A percentile compares a stretch with the other conserved stretches of the same genome.
Conservation (phyloP, 2,113 vertebrate species). For the Sigmodon hispidus region DNA sequence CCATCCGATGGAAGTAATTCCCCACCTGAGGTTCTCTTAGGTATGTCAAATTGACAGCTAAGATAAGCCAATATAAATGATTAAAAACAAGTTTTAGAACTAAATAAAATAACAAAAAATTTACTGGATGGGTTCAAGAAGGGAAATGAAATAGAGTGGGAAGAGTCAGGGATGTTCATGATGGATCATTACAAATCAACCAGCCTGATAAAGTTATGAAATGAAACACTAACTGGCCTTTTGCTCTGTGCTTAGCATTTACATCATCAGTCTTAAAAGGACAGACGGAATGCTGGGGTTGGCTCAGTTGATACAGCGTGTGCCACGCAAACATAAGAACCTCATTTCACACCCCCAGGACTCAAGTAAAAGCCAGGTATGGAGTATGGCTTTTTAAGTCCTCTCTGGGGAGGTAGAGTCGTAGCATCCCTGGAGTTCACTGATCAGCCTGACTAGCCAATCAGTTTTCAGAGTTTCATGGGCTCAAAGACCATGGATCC, state of each 20-base stretch:
- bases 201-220: background rate
- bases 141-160: background rate
- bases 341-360: background rate
- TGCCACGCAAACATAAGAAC: background rate
- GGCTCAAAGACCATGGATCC: background rate
- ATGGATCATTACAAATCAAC: background rate
- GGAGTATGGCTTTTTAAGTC: background rate
- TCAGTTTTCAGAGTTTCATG: background rate
- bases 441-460: background rate
- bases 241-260: background rate
- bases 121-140: background rate
- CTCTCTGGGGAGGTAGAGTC: background rate
- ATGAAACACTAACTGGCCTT: background rate
- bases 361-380: background rate
- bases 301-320: background rate
- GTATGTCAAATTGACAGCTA: background rate
- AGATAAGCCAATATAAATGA: background rate
- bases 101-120: background rate
- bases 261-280: background rate
- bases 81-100: background rate
- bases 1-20: background rate
- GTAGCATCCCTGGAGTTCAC: background rate
- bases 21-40: background rate
- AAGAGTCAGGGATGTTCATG: background rate
- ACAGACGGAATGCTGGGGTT: background rate